Evolutionary conservation across 2,797 vertebrate genomes (phyloP).

Genomic region (Bryconaethiops microstoma): DNA sequence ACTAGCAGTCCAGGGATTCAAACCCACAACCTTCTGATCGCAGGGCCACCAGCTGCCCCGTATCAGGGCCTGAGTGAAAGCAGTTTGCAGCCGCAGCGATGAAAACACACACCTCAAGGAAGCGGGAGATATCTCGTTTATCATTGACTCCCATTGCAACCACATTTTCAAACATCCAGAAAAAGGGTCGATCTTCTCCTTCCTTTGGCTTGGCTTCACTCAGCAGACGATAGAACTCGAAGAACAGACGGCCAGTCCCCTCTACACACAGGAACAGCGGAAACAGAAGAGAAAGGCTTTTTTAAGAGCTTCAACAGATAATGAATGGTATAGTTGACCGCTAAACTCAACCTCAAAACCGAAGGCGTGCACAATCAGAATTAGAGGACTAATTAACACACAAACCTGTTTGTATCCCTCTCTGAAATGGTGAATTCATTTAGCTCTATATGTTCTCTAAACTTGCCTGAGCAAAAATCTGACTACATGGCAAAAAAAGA

Average conservation of each 20-base stretch:
- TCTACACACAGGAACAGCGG: conserved; percentile 67
- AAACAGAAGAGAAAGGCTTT: too few relatives aligned
- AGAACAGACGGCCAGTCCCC: conserved; percentile 91
- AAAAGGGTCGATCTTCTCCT: conserved; percentile 89
- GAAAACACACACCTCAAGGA: conserved; percentile 82
- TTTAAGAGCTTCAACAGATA: too few relatives aligned
- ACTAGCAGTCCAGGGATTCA: too few relatives aligned
- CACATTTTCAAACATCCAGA: conserved; percentile 97
- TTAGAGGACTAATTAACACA: not conserved
- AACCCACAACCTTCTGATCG: too few relatives aligned
- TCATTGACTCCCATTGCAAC: conserved; percentile 94
- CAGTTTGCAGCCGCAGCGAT: too few relatives aligned
- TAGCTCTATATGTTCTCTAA: not conserved
- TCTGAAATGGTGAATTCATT: not conserved
- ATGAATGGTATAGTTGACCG: too few relatives aligned
- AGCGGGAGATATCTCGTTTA: conserved; percentile 93
- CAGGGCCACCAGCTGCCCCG: too few relatives aligned
- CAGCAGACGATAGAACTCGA: conserved; percentile 93
- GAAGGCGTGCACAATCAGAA: not conserved
- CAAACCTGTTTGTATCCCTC: not conserved
- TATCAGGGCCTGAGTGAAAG: too few relatives aligned
- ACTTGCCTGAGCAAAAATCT: too few relatives aligned
- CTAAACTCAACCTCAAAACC: not conserved
- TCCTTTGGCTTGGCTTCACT: conserved; percentile 88
- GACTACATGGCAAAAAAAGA: too few relatives aligned